A percentile compares a stretch with the other conserved stretches of the same genome.
These are phyloP conservation scores for Halocynthia roretzi DNA, from an alignment of 23 tunicate genomes.

Conservation along the genomic window DNA sequence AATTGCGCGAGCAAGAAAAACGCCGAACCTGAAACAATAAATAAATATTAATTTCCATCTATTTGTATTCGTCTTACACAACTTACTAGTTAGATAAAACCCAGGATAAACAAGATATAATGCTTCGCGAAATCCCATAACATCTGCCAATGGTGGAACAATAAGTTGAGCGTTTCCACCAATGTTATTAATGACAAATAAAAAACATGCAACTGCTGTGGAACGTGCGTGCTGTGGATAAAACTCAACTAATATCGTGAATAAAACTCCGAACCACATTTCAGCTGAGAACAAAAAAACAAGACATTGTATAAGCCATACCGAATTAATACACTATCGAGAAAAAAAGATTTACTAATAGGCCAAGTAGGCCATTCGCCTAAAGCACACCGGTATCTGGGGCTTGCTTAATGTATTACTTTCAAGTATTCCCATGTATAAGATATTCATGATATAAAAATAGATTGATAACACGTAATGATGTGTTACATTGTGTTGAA, in stretches of 20 bases:
- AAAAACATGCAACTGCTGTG: slow-evolving; percentile 59
- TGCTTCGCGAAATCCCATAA: slow-evolving; percentile 29
- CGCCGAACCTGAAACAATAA: slow-evolving; percentile 14
- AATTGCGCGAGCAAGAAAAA: slow-evolving; percentile 25
- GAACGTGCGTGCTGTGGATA: slow-evolving; percentile 48
- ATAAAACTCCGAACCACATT: slow-evolving; percentile 89
- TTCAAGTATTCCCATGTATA: too few species aligned
- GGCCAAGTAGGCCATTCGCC: too few species aligned
- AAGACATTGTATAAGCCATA: not conserved
- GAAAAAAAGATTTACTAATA: too few species aligned
- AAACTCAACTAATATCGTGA: slow-evolving; percentile 73
- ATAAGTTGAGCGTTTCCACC: slow-evolving; percentile 45
- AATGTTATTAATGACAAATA: slow-evolving; percentile 77
- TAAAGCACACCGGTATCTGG: too few species aligned
- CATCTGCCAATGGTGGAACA: slow-evolving; percentile 32
- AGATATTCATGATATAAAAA: too few species aligned
- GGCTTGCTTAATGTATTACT: too few species aligned
- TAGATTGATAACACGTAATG: too few species aligned
- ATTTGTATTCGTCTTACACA: not conserved
- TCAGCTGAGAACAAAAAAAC: slow-evolving; percentile 56
- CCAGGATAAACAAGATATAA: slow-evolving; percentile 50
- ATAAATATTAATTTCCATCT: not conserved
- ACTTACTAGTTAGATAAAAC: slow-evolving; percentile 50
- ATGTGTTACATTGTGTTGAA: too few species aligned
- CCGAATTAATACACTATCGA: too few species aligned